These are phyloP conservation scores for Nemotelus nigrinus DNA, from an alignment of 2,888 invertebrate genomes.

Conservation along the genomic window DNA sequence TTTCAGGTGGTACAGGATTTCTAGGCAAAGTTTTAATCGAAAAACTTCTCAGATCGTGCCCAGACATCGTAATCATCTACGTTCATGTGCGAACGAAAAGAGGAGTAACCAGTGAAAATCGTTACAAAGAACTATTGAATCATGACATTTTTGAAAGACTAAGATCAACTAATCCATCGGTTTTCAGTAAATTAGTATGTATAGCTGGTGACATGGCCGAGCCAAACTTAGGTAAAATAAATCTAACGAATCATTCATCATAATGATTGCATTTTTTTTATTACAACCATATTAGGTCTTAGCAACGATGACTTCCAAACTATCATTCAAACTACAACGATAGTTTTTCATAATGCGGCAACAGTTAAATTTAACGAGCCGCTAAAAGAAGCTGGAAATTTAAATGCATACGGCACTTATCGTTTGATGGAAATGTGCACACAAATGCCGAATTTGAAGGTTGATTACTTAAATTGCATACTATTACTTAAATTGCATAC, in stretches of 20 bases:
- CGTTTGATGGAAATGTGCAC: constrained; percentile 84
- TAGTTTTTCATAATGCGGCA: constrained; percentile 95
- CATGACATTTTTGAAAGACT: constrained; percentile 80
- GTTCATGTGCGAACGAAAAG: constrained; percentile 81
- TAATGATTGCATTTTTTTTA: not conserved
- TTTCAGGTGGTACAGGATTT: constrained; percentile 84
- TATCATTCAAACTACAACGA: constrained; percentile 75
- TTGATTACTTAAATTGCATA: constrained; percentile 53
- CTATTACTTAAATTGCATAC: not conserved
- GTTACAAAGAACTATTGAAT: constrained; percentile 78
- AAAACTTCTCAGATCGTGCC: constrained; percentile 88
- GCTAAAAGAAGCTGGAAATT: constrained; percentile 83
- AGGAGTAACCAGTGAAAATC: constrained; percentile 75
- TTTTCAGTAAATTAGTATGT: constrained; percentile 74
- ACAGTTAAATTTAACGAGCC: constrained; percentile 95
- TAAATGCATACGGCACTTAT: constrained; percentile 91
- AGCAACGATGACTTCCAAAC: constrained; percentile 71
- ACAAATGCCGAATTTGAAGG: constrained; percentile 80
- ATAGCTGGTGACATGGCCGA: constrained; percentile 81
- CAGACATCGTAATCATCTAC: constrained; percentile 80
- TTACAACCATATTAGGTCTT: constrained; percentile 65
- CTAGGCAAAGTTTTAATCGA: constrained; percentile 93
- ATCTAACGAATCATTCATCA: not conserved
- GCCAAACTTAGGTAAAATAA: constrained; percentile 68
- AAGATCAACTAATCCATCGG: constrained; percentile 71